A percentile compares a stretch with the other conserved stretches of the same genome.
Conservation (phyloP, 2,113 vertebrate genomes). For the Caloenas nicobarica region DNA sequence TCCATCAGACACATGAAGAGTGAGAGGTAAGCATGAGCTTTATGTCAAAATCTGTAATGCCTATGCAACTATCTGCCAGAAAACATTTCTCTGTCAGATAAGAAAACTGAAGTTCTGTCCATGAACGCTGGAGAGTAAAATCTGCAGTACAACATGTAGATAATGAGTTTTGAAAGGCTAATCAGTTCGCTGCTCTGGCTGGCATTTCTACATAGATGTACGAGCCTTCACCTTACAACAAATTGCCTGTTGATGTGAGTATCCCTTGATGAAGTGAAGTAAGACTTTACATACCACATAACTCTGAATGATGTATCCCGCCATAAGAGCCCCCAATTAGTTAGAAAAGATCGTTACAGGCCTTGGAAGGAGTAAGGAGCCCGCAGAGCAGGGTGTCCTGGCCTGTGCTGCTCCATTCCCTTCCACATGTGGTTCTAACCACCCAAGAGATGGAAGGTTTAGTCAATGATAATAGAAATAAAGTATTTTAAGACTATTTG, state of each 20-base stretch:
- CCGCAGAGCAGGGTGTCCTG: accelerated
- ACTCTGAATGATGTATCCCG: background rate
- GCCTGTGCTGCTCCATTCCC: background rate
- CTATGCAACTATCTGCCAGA: background rate
- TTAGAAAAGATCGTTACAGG: background rate
- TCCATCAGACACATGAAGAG: background rate
- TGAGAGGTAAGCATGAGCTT: conserved; percentile 7
- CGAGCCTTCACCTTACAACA: background rate
- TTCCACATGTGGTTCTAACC: background rate
- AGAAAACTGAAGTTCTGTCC: background rate
- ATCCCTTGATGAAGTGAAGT: background rate
- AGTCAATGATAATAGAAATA: background rate
- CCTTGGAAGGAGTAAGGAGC: accelerated
- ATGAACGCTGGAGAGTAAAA: background rate
- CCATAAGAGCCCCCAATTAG: background rate
- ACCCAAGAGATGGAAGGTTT: background rate
- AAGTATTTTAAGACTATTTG: background rate
- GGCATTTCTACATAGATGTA: background rate
- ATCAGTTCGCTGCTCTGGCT: background rate
- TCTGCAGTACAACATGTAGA: background rate
- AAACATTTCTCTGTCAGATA: conserved; percentile 30
- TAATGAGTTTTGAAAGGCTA: conserved; percentile 42
- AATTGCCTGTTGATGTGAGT: background rate
- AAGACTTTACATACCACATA: background rate
- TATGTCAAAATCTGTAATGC: conserved; percentile 19